Base-by-base conservation (phyloP, 1,140 invertebrate genomes). In the Cyclina sinensis region DNA sequence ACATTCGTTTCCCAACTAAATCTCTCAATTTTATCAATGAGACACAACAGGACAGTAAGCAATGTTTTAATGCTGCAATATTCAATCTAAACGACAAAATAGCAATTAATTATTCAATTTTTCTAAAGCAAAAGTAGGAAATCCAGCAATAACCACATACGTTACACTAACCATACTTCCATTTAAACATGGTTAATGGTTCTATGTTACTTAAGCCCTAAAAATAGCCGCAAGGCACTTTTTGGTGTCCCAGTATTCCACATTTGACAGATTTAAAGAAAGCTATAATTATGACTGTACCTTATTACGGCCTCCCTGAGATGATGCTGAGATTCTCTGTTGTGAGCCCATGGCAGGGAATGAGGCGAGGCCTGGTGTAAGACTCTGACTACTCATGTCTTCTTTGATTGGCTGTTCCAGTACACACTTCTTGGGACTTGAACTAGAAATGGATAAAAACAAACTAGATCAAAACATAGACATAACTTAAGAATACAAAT, bases 281-380 rank as follows among this genome's bases (percentile, higher is more conserved):
- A n/a, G n/a, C n/a, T n/a, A n/a, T n/a, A n/a, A n/a, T n/a, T n/a
- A n/a, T n/a, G n/a, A n/a, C n/a, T n/a, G 4, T 43, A 84, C 83
- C 83, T 86, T 86, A 73, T 86, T 87, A 14, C 76, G 78, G 21
- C 74, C 76, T n/a, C 85, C 85, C 57, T 84, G 83, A 4, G 48
- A 57, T 37, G 27, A 12, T 16, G 21, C 0, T n/a, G 84, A 81
- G 1, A 89, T 73, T 12, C 89, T 73, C 83, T 92, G 92, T 24
- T 62, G 89, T 4, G 92, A 93, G 37, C 87, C 90, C 5, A 80
- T 0, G 24, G 91, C 78, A 14, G 92, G 92, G 81, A 92, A 92
- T 30, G 84, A 46, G 27, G 83, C 68, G 32, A 48, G 0, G 12
- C 35, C 48, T 24, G 48, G 48, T 21, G 11, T 76, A 1, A 76